Percentiles rank a stretch among this genome's conserved stretches.
Evolutionary conservation across 2,113 vertebrate genomes (phyloP).

Genomic region (Melanostigma gelatinosum): DNA sequence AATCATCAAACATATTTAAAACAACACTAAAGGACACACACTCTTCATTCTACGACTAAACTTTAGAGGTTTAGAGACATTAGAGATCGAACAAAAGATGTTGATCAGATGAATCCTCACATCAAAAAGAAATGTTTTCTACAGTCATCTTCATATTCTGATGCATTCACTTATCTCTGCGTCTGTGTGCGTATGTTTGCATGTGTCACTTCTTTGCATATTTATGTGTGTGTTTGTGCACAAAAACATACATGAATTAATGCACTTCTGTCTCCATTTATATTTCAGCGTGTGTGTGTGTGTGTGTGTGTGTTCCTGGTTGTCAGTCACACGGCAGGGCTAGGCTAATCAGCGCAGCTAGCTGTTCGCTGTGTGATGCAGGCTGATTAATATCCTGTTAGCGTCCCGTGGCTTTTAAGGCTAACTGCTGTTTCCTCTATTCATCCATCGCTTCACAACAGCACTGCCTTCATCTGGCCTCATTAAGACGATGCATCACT

Average conservation of each 20-base stretch:
- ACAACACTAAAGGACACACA: too few species aligned
- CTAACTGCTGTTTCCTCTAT: conserved; percentile 74
- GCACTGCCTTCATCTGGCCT: conserved; percentile 58
- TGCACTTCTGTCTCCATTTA: conserved; percentile 11
- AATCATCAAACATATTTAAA: too few species aligned
- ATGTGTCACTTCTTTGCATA: conserved; percentile 32
- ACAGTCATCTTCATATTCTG: not conserved
- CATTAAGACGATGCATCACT: conserved; percentile 62
- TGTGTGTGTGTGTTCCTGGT: conserved; percentile 1
- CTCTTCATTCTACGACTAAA: too few species aligned
- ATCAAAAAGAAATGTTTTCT: not conserved
- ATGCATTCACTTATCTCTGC: conserved; percentile 25
- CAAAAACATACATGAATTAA: conserved; percentile 31
- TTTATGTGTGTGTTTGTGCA: not conserved
- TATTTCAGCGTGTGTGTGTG: not conserved
- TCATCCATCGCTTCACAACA: conserved; percentile 59
- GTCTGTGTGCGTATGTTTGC: not conserved
- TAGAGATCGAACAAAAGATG: too few species aligned
- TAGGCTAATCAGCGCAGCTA: conserved; percentile 76
- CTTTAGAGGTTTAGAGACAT: too few species aligned
- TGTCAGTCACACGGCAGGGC: conserved; percentile 76
- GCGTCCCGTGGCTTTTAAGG: conserved; percentile 67
- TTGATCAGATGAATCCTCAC: not conserved
- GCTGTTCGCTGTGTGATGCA: conserved; percentile 70
- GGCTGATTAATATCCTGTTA: conserved; percentile 79